Percentiles rank a stretch among this genome's conserved stretches.
These are phyloP conservation scores for Anadara kagoshimensis DNA, from an alignment of 1,140 invertebrate species.

Conservation along the genomic window DNA sequence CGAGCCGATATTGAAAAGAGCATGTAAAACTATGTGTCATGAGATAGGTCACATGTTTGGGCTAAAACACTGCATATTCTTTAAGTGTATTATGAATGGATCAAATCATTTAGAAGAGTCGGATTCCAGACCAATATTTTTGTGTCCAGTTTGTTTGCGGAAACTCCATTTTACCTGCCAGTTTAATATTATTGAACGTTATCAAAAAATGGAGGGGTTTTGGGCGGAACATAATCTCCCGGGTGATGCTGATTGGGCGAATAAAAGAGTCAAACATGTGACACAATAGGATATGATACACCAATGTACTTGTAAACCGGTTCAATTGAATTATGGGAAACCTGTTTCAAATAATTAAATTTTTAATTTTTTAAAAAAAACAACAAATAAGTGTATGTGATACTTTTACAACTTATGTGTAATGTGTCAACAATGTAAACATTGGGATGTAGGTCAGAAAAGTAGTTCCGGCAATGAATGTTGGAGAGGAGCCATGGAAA, in stretches of 20 bases:
- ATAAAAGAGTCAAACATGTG: slow-evolving; percentile 31
- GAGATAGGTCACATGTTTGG: slow-evolving; percentile 63
- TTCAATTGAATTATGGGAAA: no score
- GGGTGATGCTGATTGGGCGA: slow-evolving; percentile 40
- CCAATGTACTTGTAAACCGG: no score
- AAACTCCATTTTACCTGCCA: slow-evolving; percentile 52
- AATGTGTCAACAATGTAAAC: no score
- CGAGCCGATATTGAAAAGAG: slow-evolving; percentile 14
- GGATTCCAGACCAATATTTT: slow-evolving; percentile 42
- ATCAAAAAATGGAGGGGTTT: slow-evolving; percentile 47
- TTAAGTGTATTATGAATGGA: slow-evolving; percentile 62
- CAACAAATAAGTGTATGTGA: no score
- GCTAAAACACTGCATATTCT: slow-evolving; percentile 58
- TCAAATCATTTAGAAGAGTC: slow-evolving; percentile 53
- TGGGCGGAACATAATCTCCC: slow-evolving; percentile 31
- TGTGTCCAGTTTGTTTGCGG: slow-evolving; percentile 59
- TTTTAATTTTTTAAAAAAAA: no score
- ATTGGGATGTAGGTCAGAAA: no score
- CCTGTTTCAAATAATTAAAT: no score
- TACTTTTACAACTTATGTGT: no score
- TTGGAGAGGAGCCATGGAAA: no score
- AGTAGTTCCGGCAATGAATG: no score
- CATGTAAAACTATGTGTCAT: slow-evolving; percentile 58
- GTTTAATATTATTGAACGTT: slow-evolving; percentile 54
- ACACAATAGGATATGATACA: neutral